These are phyloP conservation scores for Acanthisitta chloris DNA, from an alignment of 2,113 vertebrate species.

Conservation along the genomic window DNA sequence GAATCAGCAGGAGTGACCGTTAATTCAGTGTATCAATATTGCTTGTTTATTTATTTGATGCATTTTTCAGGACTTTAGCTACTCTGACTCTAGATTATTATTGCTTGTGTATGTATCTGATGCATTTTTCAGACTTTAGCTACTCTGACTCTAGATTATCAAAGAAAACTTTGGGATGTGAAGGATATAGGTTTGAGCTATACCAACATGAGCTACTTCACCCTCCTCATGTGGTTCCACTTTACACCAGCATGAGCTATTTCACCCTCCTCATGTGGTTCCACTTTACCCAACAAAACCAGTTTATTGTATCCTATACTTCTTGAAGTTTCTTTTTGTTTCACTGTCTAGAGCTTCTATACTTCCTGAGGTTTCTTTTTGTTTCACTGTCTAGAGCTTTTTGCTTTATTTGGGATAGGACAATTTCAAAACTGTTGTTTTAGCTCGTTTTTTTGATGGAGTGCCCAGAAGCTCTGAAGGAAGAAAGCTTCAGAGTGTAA, in stretches of 20 bases:
- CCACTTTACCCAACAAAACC: not conserved
- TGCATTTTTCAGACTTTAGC: not conserved
- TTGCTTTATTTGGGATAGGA: not conserved
- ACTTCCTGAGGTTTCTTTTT: not conserved
- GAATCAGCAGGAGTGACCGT: not conserved
- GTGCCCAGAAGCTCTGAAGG: not conserved
- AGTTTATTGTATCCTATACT: not conserved
- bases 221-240: not conserved
- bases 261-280: not conserved
- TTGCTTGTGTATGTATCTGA: not conserved
- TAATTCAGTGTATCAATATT: not conserved
- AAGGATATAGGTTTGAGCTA: not conserved
- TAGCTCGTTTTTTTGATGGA: constrained; percentile 39
- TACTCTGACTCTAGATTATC: not conserved
- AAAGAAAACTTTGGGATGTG: not conserved
- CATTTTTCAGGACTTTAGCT: not conserved
- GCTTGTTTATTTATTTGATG: not conserved
- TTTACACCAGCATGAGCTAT: not conserved
- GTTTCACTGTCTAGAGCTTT: not conserved
- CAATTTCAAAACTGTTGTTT: not conserved
- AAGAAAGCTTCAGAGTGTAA: not conserved
- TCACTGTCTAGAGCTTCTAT: not conserved
- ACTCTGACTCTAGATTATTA: not conserved
- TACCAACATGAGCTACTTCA: not conserved
- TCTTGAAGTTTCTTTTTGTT: not conserved